Conservation (phyloP, 2,888 invertebrate species). For the Caradrina kadenii region DNA sequence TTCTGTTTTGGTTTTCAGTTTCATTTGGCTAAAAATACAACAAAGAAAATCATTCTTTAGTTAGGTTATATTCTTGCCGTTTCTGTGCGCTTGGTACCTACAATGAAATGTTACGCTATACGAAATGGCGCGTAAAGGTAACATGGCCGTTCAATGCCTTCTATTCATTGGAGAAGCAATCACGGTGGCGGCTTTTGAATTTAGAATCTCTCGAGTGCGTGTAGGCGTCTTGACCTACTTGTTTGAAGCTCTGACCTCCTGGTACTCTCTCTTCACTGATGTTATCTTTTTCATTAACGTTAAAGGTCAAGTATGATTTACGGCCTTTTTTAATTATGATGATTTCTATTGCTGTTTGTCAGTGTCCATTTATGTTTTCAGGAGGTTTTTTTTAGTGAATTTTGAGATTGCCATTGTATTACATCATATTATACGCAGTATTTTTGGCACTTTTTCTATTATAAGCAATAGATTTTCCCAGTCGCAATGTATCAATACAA, state of each 20-base stretch:
- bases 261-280: slow-evolving; percentile 45
- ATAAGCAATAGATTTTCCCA: not conserved
- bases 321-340: slow-evolving; percentile 35
- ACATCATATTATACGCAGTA: not conserved
- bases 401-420: not conserved
- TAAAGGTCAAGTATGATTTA: slow-evolving; percentile 39
- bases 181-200: slow-evolving; percentile 58
- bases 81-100: slow-evolving; percentile 41
- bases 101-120: slow-evolving; percentile 50
- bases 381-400: not conserved
- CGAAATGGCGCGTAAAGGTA: slow-evolving; percentile 51
- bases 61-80: slow-evolving; percentile 35
- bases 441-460: not conserved
- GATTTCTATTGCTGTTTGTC: slow-evolving; percentile 8
- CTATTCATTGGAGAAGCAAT: slow-evolving; percentile 58
- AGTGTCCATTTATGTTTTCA: not conserved
- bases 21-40: slow-evolving; percentile 40
- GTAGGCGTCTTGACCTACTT: slow-evolving; percentile 69
- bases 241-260: slow-evolving; percentile 56
- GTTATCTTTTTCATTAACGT: slow-evolving; percentile 51
- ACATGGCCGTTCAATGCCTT: slow-evolving; percentile 54
- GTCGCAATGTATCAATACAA: slow-evolving; percentile 23
- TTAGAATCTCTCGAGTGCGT: slow-evolving; percentile 62
- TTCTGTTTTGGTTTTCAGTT: slow-evolving; percentile 33
- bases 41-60: slow-evolving; percentile 22